Evolutionary conservation across 2,888 invertebrate genomes (phyloP).

Genomic region (Microchrysa polita): DNA sequence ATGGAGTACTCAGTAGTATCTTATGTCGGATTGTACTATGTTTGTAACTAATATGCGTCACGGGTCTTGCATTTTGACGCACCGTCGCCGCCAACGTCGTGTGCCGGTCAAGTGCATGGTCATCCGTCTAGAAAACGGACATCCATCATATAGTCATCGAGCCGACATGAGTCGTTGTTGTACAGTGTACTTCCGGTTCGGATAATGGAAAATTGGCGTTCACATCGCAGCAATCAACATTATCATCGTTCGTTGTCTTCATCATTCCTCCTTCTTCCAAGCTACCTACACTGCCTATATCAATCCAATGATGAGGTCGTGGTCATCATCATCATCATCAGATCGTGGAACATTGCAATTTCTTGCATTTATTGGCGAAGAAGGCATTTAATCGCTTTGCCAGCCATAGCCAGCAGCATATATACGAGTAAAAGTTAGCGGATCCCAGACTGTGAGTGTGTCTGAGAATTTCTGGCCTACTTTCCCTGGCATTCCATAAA

Average conservation of each 20-base stretch:
- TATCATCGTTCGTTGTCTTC: too few relatives aligned
- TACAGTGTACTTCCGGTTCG: slow-evolving; percentile 43
- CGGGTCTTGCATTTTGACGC: background rate
- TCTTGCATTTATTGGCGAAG: slow-evolving; percentile 23
- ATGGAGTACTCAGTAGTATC: too few relatives aligned
- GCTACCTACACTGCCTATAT: background rate
- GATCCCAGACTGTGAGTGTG: slow-evolving; percentile 52
- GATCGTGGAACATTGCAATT: slow-evolving; percentile 30
- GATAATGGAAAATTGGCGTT: slow-evolving; percentile 34
- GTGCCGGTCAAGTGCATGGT: slow-evolving; percentile 40
- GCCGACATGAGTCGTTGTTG: background rate
- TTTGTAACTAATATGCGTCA: slow-evolving; percentile 1
- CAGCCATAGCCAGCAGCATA: too few relatives aligned
- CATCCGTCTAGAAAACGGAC: background rate
- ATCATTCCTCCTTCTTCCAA: background rate
- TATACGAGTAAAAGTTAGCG: slow-evolving; percentile 53
- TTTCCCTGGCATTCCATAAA: slow-evolving; percentile 63
- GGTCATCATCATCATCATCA: too few relatives aligned
- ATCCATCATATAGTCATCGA: background rate
- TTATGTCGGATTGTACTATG: too few relatives aligned
- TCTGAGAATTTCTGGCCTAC: slow-evolving; percentile 62
- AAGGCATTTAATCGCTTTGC: slow-evolving; percentile 16
- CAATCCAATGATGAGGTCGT: background rate
- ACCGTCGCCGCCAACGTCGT: slow-evolving; percentile 14
- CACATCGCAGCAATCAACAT: background rate